phyloP scores from a whole-genome alignment of 2,888 invertebrate genomes.

The Cremastinae sp. region DNA sequence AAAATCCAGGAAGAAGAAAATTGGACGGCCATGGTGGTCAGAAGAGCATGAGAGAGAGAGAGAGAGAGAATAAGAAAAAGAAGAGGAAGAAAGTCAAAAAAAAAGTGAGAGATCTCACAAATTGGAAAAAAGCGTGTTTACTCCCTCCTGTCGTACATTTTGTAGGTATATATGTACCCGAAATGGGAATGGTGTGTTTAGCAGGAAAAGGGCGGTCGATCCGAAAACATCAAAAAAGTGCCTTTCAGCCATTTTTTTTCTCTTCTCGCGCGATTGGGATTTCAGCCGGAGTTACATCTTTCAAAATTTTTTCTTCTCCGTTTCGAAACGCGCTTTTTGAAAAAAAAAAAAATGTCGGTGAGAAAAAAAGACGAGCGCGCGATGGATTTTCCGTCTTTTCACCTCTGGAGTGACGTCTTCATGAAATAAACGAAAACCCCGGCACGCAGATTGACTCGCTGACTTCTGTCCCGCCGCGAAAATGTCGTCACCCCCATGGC shows the following conservation, averaged over 20 bases:
- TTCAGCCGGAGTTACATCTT: no score
- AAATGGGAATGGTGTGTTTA: neutral
- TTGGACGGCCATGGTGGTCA: slow-evolving; percentile 29
- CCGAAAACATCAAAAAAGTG: slow-evolving; percentile 4
- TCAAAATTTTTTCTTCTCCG: no score
- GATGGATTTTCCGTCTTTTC: slow-evolving; percentile 60
- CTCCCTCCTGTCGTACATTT: slow-evolving; percentile 6
- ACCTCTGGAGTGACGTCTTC: slow-evolving; percentile 74
- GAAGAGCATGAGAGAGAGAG: slow-evolving; percentile 12
- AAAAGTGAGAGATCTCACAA: no score
- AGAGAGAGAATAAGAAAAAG: no score
- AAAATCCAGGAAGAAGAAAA: no score
- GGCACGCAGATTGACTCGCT: slow-evolving; percentile 36
- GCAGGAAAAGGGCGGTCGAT: slow-evolving; percentile 32
- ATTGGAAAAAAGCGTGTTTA: slow-evolving; percentile 7
- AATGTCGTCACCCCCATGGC: slow-evolving; percentile 78
- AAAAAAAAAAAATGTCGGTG: slow-evolving; percentile 40
- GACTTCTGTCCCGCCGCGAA: slow-evolving; percentile 74
- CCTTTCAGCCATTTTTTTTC: no score
- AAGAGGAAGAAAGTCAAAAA: no score
- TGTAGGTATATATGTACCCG: neutral
- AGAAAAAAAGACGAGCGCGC: slow-evolving; percentile 63
- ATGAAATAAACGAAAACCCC: slow-evolving; percentile 71
- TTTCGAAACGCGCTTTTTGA: slow-evolving; percentile 15
- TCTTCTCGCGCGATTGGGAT: no score